Conservation (phyloP, 2,888 invertebrate species). For the Troides oblongomaculatus region DNA sequence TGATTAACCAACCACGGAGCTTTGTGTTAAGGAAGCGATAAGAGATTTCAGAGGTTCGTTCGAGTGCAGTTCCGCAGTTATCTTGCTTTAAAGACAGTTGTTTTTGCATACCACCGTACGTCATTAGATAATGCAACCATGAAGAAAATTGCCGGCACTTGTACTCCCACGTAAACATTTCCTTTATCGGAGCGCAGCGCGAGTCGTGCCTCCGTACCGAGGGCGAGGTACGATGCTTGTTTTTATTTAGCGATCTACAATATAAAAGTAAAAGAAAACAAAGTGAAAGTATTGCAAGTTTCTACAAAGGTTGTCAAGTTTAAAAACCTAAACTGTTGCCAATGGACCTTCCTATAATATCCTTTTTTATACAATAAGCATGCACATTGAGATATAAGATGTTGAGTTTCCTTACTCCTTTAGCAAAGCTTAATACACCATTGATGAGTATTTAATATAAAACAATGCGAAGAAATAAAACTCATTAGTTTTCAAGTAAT, state of each 20-base stretch:
- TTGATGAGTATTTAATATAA: too few species aligned
- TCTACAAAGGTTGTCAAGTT: too few species aligned
- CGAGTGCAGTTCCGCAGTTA: constrained; percentile 43
- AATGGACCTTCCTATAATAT: too few species aligned
- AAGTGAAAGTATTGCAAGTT: background rate
- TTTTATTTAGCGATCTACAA: constrained; percentile 32
- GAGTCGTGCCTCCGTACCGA: constrained; percentile 42
- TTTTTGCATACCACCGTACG: constrained; percentile 46
- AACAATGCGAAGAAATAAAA: too few species aligned
- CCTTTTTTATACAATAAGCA: too few species aligned
- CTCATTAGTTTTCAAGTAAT: too few species aligned
- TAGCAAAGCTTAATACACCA: too few species aligned
- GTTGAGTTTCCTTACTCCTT: too few species aligned
- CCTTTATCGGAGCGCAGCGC: constrained; percentile 42
- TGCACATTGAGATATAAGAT: too few species aligned
- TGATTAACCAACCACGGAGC: constrained; percentile 5
- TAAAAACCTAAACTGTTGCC: too few species aligned
- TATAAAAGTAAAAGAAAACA: background rate
- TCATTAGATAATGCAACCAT: constrained; percentile 55
- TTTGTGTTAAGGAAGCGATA: constrained; percentile 42
- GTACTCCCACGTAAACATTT: constrained; percentile 47
- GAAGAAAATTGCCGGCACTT: constrained; percentile 54
- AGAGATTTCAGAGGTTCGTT: constrained; percentile 43
- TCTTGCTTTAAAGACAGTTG: constrained; percentile 42
- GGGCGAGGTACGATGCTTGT: constrained; percentile 41